Evolutionary conservation across 2,113 vertebrate genomes (phyloP).

Genomic region (Istiophorus platypterus): DNA sequence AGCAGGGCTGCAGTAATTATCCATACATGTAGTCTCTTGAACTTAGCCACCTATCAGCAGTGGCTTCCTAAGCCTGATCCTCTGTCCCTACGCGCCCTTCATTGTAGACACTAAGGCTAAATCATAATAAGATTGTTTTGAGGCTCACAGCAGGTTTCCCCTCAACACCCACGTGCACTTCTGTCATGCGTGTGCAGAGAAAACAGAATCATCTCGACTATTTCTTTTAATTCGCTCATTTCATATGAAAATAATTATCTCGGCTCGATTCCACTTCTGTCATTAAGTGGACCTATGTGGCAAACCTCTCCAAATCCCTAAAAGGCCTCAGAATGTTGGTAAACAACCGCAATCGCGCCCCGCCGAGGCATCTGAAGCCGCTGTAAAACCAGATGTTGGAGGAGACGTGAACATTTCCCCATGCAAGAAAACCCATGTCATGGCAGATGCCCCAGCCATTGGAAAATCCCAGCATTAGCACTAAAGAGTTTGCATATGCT

Average conservation of each 20-base stretch:
- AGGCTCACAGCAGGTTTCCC: constrained; percentile 5
- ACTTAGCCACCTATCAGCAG: constrained; percentile 28
- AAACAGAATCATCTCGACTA: constrained; percentile 16
- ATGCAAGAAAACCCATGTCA: constrained; percentile 43
- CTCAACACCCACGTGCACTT: neutral
- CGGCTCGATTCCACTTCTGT: constrained; percentile 48
- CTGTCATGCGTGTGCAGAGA: constrained; percentile 10
- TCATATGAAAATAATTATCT: constrained; percentile 66
- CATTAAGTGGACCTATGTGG: constrained; percentile 44
- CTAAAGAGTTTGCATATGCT: constrained; percentile 30
- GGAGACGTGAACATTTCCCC: constrained; percentile 49
- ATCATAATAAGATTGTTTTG: constrained; percentile 25
- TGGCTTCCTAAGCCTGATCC: constrained; percentile 14
- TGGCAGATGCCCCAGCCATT: constrained; percentile 38
- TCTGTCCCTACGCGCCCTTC: constrained; percentile 6
- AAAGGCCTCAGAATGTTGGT: constrained; percentile 55
- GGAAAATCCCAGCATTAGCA: constrained; percentile 66
- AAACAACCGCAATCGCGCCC: constrained; percentile 54
- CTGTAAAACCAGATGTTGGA: constrained; percentile 66
- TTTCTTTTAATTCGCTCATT: constrained; percentile 33
- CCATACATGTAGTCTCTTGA: constrained; percentile 29
- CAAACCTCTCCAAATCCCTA: constrained; percentile 39
- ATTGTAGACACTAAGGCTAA: constrained; percentile 19
- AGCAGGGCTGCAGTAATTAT: constrained; percentile 36
- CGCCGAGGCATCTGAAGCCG: constrained; percentile 27